Percentiles rank a stretch among this genome's conserved stretches.
These are phyloP conservation scores for Corythaeola cristata DNA, from an alignment of 2,113 vertebrate genomes.

Conservation along the genomic window DNA sequence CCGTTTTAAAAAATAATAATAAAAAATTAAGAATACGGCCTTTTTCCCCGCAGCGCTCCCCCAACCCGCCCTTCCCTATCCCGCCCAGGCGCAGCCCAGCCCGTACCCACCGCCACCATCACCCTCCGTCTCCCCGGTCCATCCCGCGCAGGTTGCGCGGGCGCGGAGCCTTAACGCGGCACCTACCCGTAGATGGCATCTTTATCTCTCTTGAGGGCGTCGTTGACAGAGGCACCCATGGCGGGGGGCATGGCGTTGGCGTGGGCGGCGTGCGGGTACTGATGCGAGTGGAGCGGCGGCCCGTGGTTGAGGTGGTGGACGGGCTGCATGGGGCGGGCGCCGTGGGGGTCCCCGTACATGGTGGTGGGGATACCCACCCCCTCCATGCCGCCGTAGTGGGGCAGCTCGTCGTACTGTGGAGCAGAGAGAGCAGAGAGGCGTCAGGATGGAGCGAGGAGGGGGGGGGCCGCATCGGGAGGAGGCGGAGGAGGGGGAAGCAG, in stretches of 20 bases:
- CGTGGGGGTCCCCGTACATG: conserved; percentile 98
- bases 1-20: not conserved
- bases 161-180: not conserved
- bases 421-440: conserved; percentile 56
- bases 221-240: conserved; percentile 98
- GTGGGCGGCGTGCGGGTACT: conserved; percentile 96
- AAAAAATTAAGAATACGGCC: not conserved
- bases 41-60: not conserved
- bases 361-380: conserved; percentile 96
- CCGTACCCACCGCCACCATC: not conserved
- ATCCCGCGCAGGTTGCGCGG: not conserved
- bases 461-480: too few species aligned
- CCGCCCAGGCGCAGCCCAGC: not conserved
- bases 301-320: conserved; percentile 97
- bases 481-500: not conserved
- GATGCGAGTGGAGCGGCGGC: conserved; percentile 95
- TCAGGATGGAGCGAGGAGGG: not conserved
- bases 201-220: conserved; percentile 99
- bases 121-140: not conserved
- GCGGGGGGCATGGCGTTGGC: conserved; percentile 95
- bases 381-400: conserved; percentile 98
- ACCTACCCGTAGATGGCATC: conserved; percentile 99
- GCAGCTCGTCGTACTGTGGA: conserved; percentile 97
- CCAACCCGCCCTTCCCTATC: not conserved
- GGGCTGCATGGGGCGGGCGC: conserved; percentile 95